These are phyloP conservation scores for Axinella damicornis DNA, from an alignment of 37 sponge, comb jelly and placozoan genomes.

Conservation along the genomic window DNA sequence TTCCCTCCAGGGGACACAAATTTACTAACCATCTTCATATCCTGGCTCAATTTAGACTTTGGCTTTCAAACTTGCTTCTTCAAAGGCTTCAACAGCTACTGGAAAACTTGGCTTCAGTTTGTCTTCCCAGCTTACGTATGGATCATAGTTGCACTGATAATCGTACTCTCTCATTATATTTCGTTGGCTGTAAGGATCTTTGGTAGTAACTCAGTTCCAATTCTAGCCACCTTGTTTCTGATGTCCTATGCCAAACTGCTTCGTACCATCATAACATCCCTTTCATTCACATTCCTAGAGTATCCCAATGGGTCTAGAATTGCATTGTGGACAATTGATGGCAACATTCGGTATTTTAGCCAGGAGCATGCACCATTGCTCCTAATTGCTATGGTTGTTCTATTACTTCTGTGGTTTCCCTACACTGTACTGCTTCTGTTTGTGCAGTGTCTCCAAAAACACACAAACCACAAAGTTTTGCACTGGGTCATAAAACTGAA, in stretches of 20 bases:
- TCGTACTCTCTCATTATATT: not conserved
- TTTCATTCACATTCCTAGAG: slow-evolving; percentile 8
- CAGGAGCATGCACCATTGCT: not conserved
- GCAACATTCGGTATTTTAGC: slow-evolving; percentile 7
- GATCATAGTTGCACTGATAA: not conserved
- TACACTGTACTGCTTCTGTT: slow-evolving; percentile 30
- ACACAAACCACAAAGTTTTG: too few relatives aligned
- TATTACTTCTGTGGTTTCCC: slow-evolving; percentile 12
- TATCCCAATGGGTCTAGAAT: not conserved
- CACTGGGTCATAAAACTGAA: not conserved
- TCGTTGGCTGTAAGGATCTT: not conserved
- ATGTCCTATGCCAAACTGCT: slow-evolving; percentile 38
- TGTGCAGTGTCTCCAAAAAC: slow-evolving; percentile 4
- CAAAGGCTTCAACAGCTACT: slow-evolving; percentile 20
- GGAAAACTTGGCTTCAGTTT: slow-evolving; percentile 54
- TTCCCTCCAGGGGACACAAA: not conserved
- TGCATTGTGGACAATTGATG: slow-evolving; percentile 18
- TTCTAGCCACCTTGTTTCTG: slow-evolving; percentile 21
- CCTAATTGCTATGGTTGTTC: not conserved
- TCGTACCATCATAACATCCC: slow-evolving; percentile 10
- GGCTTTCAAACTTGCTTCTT: slow-evolving; percentile 44
- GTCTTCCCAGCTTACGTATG: slow-evolving; percentile 20
- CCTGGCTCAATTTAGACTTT: slow-evolving; percentile 55
- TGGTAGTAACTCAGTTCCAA: slow-evolving; percentile 11
- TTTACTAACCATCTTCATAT: slow-evolving; percentile 5